Conservation (phyloP, 2,797 vertebrate genomes). For the Hypotaenidia philippensis region DNA sequence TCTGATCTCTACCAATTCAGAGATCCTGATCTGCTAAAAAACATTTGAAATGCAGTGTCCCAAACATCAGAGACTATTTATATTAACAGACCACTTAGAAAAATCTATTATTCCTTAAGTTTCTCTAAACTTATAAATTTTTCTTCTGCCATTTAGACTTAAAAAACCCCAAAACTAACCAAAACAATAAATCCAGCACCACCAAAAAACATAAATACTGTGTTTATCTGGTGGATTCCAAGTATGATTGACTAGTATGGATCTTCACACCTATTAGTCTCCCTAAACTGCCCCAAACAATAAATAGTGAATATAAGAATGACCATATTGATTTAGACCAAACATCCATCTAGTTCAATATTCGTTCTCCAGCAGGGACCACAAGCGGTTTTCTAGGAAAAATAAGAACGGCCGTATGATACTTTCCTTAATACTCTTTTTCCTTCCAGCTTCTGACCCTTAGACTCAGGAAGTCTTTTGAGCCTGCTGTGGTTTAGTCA, state of each 20-base stretch:
- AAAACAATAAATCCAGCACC: no score
- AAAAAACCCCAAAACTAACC: no score
- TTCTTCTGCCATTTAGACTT: neutral
- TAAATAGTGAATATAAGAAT: neutral
- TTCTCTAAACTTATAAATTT: neutral
- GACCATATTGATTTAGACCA: neutral
- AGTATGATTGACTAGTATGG: neutral
- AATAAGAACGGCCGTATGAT: neutral
- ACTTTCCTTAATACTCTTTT: neutral
- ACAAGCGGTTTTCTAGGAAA: rapidly evolving
- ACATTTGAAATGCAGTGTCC: neutral
- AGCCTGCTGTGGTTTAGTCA: neutral
- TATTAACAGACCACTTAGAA: neutral
- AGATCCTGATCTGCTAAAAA: neutral
- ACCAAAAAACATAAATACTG: neutral
- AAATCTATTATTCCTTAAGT: neutral
- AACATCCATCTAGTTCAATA: neutral
- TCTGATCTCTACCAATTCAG: neutral
- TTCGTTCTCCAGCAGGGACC: neutral
- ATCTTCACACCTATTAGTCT: neutral
- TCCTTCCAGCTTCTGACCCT: neutral
- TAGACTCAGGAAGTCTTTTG: neutral
- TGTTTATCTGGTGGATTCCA: neutral
- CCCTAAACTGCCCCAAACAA: neutral
- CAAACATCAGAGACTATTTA: neutral